Evolutionary conservation across 2,797 vertebrate genomes (phyloP).

Genomic region (Melanotaenia parkinsoni): DNA sequence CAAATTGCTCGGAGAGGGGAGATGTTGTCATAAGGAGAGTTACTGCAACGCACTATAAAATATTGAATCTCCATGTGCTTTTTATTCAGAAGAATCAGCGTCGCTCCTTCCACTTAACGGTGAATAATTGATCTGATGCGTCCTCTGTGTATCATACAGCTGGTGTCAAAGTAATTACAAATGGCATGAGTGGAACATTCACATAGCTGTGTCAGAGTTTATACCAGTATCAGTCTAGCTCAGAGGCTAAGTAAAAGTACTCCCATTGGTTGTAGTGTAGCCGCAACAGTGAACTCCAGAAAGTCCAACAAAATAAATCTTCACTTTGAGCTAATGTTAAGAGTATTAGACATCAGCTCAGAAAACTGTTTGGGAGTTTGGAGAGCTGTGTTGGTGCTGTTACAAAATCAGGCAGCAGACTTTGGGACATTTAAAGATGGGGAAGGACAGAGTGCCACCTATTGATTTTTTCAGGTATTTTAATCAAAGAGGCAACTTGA

Average conservation of each 20-base stretch:
- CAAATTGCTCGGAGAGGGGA: constrained; percentile 35
- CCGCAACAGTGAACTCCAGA: background rate
- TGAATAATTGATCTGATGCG: constrained; percentile 70
- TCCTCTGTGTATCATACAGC: constrained; percentile 46
- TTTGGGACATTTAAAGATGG: constrained; percentile 6
- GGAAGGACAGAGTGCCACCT: constrained; percentile 64
- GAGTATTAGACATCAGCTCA: background rate
- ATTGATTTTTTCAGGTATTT: constrained; percentile 49
- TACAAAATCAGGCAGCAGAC: constrained; percentile 1
- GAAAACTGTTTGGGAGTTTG: constrained; percentile 16
- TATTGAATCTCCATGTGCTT: constrained; percentile 50
- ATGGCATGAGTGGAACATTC: constrained; percentile 41
- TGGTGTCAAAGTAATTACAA: constrained; percentile 57
- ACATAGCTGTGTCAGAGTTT: constrained; percentile 25
- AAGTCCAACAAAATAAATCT: constrained; percentile 14
- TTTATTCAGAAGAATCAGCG: constrained; percentile 58
- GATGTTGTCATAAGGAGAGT: constrained; percentile 31
- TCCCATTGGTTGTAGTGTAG: constrained; percentile 4
- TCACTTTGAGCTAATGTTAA: constrained; percentile 6
- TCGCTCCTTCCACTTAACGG: constrained; percentile 62
- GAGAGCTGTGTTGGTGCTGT: background rate
- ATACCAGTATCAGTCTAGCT: constrained; percentile 2
- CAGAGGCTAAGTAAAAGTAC: constrained; percentile 28
- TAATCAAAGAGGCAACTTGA: constrained; percentile 28
- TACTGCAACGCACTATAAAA: constrained; percentile 48